Base-by-base conservation (phyloP, 2,113 vertebrate genomes). In the Elephantulus edwardii region DNA sequence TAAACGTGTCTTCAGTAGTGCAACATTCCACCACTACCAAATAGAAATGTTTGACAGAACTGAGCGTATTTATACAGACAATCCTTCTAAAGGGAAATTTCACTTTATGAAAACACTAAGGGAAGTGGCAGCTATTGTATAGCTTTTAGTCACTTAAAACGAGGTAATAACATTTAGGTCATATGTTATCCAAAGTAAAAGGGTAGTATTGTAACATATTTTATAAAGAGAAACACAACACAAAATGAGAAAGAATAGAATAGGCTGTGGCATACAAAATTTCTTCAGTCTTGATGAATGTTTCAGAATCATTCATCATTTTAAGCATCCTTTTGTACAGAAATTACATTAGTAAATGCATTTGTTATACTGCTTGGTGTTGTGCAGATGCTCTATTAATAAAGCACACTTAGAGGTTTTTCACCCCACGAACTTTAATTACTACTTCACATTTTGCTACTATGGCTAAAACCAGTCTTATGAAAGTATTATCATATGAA, bases 231-330 rank as follows among this genome's bases (percentile, higher is more conserved):
- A 89, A 89, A 58, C 24, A 92, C 4, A 72, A 60, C 54, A 71
- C 86, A 90, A 52, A 54, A 79, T 88, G 17, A 80, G 17, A 90
- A 83, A 72, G 85, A 86, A 60, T 24, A 70, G 28, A 86, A 71
- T 24, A 85, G 20, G n/a, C 44, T 82, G 78, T 13, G 2, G n/a
- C n/a, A n/a, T n/a, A 30, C n/a, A 74, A 79, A 93, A 89, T 24
- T 58, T 9, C 16, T 66, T 85, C 46, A 16, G 3, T 81, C 24
- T 58, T 80, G 58, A 92, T 56, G 26, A 62, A 82, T n/a, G 70
- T 24, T 82, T 20, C 17, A 20, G 42, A 87, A 90, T 89, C 62
- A 83, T 95, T 92, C 78, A 84, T 95, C 84, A 87, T 91, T 86
- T 52, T 28, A 92, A 81, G 77, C 52, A 56, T 2, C 62, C n/a